Percentiles rank a stretch among this genome's conserved stretches.
phyloP scores from a whole-genome alignment of 2,888 invertebrate species.

The Ophion costatus region DNA sequence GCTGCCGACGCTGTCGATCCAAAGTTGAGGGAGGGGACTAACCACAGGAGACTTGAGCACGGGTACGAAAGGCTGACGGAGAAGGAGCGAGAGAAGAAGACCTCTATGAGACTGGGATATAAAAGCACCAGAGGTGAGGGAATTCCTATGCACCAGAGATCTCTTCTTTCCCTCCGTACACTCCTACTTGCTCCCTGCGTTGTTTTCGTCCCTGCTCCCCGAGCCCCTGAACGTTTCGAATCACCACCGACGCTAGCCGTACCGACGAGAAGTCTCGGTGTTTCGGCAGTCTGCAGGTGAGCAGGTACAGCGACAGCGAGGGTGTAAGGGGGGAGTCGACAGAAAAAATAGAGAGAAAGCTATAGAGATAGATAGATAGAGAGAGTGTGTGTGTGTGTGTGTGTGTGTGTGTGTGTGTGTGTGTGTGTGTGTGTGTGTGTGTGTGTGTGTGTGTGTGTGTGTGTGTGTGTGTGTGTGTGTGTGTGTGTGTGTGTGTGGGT shows the following conservation, averaged over 20 bases:
- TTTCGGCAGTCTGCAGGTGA: slow-evolving; percentile 72
- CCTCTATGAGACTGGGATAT: slow-evolving; percentile 60
- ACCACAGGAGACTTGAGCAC: background rate
- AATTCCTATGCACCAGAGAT: slow-evolving; percentile 76
- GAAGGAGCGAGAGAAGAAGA: slow-evolving; percentile 40
- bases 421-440: slow-evolving; percentile 28
- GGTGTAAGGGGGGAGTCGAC: slow-evolving; percentile 11
- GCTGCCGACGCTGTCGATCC: slow-evolving; percentile 61
- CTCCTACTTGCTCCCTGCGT: slow-evolving; percentile 40
- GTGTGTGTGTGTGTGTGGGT: slow-evolving; percentile 17
- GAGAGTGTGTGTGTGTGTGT: background rate
- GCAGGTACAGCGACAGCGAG: slow-evolving; percentile 62
- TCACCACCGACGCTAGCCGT: slow-evolving; percentile 52
- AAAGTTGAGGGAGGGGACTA: slow-evolving; percentile 65
- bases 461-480: slow-evolving; percentile 29
- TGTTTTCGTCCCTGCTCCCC: slow-evolving; percentile 40
- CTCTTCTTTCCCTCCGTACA: slow-evolving; percentile 32
- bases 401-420: slow-evolving; percentile 24
- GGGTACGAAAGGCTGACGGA: background rate
- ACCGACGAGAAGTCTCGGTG: slow-evolving; percentile 62
- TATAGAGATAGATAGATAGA: slow-evolving; percentile 22
- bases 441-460: slow-evolving; percentile 20
- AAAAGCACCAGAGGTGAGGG: slow-evolving; percentile 70
- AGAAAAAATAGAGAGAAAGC: slow-evolving; percentile 31
- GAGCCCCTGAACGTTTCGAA: slow-evolving; percentile 53